Percentiles rank a stretch among this genome's conserved stretches.
Evolutionary conservation across 2,797 vertebrate species (phyloP).

Genomic region (Gobio occitaniae): DNA sequence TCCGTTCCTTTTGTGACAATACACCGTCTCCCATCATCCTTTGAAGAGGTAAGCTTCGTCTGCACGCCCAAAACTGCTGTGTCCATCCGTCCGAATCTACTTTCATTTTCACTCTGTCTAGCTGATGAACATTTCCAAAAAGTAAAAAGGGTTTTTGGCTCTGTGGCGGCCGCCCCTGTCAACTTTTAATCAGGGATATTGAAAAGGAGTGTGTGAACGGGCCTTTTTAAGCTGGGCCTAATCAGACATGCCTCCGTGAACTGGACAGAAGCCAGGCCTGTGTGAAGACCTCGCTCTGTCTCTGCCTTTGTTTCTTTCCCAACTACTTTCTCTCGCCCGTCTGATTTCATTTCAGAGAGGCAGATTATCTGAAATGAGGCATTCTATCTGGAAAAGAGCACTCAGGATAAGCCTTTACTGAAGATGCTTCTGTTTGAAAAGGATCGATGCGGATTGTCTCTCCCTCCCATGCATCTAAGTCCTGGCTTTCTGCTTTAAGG

Average conservation of each 20-base stretch:
- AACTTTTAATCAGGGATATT: constrained; percentile 81
- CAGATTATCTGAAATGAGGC: constrained; percentile 50
- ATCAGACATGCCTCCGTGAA: constrained; percentile 77
- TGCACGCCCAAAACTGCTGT: constrained; percentile 24
- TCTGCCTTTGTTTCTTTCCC: constrained; percentile 56
- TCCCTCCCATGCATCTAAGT: constrained; percentile 19
- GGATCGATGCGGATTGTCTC: constrained; percentile 52
- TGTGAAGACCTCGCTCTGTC: constrained; percentile 56
- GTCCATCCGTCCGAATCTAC: constrained; percentile 39
- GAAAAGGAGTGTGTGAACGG: constrained; percentile 71
- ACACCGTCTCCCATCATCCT: constrained; percentile 2
- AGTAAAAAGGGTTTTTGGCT: constrained; percentile 77
- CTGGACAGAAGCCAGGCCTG: constrained; percentile 70
- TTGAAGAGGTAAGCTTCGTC: background rate
- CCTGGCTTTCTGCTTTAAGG: constrained; percentile 41
- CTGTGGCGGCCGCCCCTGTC: constrained; percentile 66
- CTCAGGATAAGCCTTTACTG: constrained; percentile 51
- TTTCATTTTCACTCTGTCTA: constrained; percentile 65
- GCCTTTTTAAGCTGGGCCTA: constrained; percentile 78
- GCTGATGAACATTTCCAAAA: constrained; percentile 78
- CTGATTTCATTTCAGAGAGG: constrained; percentile 49
- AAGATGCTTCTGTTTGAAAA: constrained; percentile 48
- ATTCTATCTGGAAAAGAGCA: constrained; percentile 54
- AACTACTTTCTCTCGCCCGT: constrained; percentile 32
- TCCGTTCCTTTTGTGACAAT: background rate